Evolutionary conservation across 2,888 invertebrate genomes (phyloP), one percentile per base, ranked within the genome.

Genomic region (Busseola fusca): DNA sequence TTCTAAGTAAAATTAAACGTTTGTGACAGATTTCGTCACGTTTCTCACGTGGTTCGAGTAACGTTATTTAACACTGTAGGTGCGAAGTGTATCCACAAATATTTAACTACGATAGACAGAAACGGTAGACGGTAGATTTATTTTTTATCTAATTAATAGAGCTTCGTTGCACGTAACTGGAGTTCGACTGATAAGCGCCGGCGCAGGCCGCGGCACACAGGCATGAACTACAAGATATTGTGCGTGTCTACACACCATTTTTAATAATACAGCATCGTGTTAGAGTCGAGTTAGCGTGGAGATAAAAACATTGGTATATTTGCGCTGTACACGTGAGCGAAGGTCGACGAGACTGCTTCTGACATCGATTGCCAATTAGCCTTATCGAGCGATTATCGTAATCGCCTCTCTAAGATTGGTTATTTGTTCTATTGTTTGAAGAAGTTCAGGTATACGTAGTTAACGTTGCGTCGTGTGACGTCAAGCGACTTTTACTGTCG

Each of bases 171-270:
- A 76, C 86, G 81, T 76, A 83, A 82, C 81, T 86, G 90, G 90
- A 91, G 93, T 91, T 90, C 91, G 93, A 87, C 85, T 91, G 94
- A 94, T 94, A 94, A 94, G 89, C 88, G 87, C 76, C 80, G 80
- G 85, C 91, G 89, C 91, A 90, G 87, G 87, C 86, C 85, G 81
- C 87, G 80, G 80, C 89, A 87, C 87, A 83, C 84, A 80, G 74
- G 80, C 86, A 81, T 85, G 78, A 78, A 86, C 87, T 88, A 83
- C 69, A 77, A 81, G 81, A 85, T 86, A 85, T 81, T 80, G 80
- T 80, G 80, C 83, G 81, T 83, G 78, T 80, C 76, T 84, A 83
- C 76, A 78, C 70, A 83, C 67, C 65, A 80, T 86, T 85, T 79
- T 84, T 82, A 74, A 74, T 84, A 83, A 85, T 82, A 80, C 74